phyloP scores from a whole-genome alignment of 1,140 invertebrate genomes.

The Lutraria rhynchaena region DNA sequence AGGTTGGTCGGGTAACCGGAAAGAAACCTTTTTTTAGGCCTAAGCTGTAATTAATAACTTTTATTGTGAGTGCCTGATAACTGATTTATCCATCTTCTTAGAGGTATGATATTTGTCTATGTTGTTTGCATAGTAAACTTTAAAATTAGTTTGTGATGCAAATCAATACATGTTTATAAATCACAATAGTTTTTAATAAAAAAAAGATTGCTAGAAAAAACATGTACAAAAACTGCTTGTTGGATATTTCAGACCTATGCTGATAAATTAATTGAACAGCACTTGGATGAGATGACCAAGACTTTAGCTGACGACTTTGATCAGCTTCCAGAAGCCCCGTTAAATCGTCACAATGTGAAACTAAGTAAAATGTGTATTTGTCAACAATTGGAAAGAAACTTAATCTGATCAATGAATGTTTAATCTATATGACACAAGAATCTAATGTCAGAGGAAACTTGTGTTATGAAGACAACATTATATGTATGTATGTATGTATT shows the following conservation, averaged over 20 bases:
- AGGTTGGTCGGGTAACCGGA: too few species aligned
- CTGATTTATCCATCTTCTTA: not conserved
- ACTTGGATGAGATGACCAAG: not conserved
- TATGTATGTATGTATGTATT: too few species aligned
- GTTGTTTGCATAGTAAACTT: not conserved
- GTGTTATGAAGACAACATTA: too few species aligned
- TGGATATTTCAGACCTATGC: slow-evolving; percentile 8
- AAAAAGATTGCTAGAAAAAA: too few species aligned
- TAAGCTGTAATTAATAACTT: not conserved
- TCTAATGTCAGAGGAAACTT: too few species aligned
- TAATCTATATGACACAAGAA: too few species aligned
- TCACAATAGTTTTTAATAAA: too few species aligned
- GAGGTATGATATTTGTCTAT: not conserved
- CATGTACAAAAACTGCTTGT: too few species aligned
- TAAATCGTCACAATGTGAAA: slow-evolving; percentile 5
- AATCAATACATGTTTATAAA: too few species aligned
- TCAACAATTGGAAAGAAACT: not conserved
- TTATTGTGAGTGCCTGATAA: not conserved
- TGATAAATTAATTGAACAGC: slow-evolving; percentile 3
- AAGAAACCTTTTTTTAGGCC: too few species aligned
- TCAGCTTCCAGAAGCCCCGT: not conserved
- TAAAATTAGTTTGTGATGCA: not conserved
- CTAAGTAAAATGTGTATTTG: slow-evolving; percentile 18
- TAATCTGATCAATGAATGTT: too few species aligned
- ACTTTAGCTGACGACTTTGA: slow-evolving; percentile 7